A percentile compares a stretch with the other conserved stretches of the same genome.
Evolutionary conservation across 2,888 invertebrate species (phyloP).

Genomic region (Trilocha varians): DNA sequence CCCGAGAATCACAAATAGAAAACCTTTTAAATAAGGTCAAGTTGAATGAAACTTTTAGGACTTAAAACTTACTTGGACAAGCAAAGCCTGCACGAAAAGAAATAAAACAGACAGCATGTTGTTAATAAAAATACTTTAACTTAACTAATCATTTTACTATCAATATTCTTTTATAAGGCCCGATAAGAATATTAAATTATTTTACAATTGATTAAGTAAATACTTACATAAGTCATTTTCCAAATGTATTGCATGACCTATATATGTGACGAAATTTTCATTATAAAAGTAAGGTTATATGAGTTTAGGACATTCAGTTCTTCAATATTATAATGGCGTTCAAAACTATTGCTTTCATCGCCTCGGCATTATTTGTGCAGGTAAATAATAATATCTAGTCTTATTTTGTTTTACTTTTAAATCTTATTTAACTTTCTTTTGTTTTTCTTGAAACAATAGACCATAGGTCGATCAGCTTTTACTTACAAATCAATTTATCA

Average conservation of each 20-base stretch:
- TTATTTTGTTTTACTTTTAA: no score
- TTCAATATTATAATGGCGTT: slow-evolving; percentile 10
- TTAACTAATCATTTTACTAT: not conserved
- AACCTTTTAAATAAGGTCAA: not conserved
- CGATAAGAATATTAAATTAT: not conserved
- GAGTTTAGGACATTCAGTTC: not conserved
- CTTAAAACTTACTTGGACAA: slow-evolving; percentile 17
- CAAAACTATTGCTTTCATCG: slow-evolving; percentile 10
- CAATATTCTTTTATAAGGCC: not conserved
- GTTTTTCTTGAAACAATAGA: not conserved
- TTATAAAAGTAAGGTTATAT: not conserved
- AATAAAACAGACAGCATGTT: slow-evolving; percentile 19
- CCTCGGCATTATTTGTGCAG: slow-evolving; percentile 12
- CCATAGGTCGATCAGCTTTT: not conserved
- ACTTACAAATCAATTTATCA: not conserved
- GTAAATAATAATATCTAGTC: slow-evolving; percentile 4
- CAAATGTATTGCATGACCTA: not conserved
- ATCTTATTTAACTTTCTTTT: not conserved
- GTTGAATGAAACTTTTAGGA: no score
- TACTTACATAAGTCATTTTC: not conserved
- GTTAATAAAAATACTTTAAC: no score
- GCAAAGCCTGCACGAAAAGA: slow-evolving; percentile 19
- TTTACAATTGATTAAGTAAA: not conserved
- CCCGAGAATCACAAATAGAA: no score
- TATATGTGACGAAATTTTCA: not conserved